Base-by-base conservation (phyloP, 2,113 vertebrate genomes). In the Eulacestoma nigropectus region DNA sequence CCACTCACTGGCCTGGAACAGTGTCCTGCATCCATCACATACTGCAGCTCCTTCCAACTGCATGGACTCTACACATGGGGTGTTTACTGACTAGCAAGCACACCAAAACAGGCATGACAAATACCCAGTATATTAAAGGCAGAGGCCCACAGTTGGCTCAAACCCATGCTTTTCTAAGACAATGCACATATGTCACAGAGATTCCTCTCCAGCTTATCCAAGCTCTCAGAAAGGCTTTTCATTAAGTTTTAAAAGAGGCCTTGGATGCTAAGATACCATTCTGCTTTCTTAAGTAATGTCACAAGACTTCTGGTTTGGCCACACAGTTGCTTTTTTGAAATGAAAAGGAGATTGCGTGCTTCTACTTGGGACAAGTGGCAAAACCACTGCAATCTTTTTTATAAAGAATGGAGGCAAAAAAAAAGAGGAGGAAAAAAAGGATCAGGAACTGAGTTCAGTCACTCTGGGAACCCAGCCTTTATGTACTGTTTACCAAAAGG, bases 401-500 rank as follows among this genome's bases (percentile, higher is more conserved):
- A 87, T 63, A 72, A 79, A 94, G 87, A 84, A 86, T n/a, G 37
- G 35, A 94, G 22, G 14, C 7, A 7, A 68, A 46, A 17, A 30
- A 56, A 60, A 81, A 69, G 16, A 32, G 9, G 19, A 25, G 62
- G 1, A 52, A 44, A 75, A 87, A 77, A 60, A 76, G 97, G 97
- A 98, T 97, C 96, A 98, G 98, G 97, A 96, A 96, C 96, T 87
- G 96, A 93, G 98, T 98, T 98, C 98, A 98, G 98, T 98, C 98
- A 98, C 98, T 98, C 98, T 97, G 98, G 98, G 98, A 99, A 98
- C 98, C 52, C 96, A 65, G 41, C 85, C 93, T 98, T 97, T 98
- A 95, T 95, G 97, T 88, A 98, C 97, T 99, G 98, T 99, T 99
- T 99, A 98, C 98, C 98, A 97, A 99, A 99, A 98, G 98, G 99